Conservation (phyloP, 2,888 invertebrate genomes). For the Agrotis segetum region DNA sequence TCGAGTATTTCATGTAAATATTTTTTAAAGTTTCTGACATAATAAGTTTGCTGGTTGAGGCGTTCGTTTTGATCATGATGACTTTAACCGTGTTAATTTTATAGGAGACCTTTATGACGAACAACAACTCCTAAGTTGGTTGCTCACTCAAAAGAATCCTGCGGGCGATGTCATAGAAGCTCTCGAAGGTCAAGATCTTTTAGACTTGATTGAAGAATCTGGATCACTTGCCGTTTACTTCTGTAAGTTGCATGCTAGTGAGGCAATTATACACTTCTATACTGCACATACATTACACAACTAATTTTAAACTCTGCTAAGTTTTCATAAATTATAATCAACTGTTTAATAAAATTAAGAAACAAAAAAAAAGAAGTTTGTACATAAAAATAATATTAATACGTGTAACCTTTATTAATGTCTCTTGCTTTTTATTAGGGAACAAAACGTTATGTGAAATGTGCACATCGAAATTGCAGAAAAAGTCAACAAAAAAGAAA, state of each 20-base stretch:
- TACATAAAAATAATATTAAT: conserved; percentile 20
- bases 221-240: conserved; percentile 97
- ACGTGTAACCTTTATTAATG: conserved; percentile 69
- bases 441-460: conserved; percentile 97
- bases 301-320: conserved; percentile 64
- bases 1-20: too few species aligned
- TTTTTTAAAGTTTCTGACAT: too few species aligned
- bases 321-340: conserved; percentile 48
- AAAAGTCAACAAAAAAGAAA: conserved; percentile 93
- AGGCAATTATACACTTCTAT: conserved; percentile 53
- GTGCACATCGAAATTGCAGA: conserved; percentile 94
- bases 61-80: background rate
- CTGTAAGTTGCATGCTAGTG: conserved; percentile 93
- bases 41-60: too few species aligned
- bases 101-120: conserved; percentile 96
- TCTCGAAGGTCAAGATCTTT: conserved; percentile 94
- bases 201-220: conserved; percentile 94
- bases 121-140: conserved; percentile 97
- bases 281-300: conserved; percentile 70
- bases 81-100: background rate
- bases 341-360: conserved; percentile 24
- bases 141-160: conserved; percentile 97
- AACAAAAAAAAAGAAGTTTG: conserved; percentile 19
- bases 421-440: conserved; percentile 92
- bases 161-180: conserved; percentile 97